Percentiles rank a stretch among this genome's conserved stretches.
Conservation (phyloP, 2,888 invertebrate genomes). For the Tanypteryx hageni region DNA sequence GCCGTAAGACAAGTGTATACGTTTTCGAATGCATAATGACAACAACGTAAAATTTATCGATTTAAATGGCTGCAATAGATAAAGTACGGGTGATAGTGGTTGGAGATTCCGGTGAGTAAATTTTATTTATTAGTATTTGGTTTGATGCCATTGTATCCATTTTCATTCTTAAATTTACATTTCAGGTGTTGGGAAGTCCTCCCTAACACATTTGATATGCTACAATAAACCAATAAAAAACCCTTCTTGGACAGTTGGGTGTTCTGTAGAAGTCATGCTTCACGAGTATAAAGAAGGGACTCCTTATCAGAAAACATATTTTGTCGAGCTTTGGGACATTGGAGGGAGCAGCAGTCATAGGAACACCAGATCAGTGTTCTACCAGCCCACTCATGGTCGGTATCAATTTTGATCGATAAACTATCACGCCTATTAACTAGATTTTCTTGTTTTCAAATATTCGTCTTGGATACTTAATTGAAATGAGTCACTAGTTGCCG, state of each 20-base stretch:
- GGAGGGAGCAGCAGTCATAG: conserved; percentile 96
- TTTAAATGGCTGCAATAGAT: conserved; percentile 87
- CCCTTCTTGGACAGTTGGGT: conserved; percentile 97
- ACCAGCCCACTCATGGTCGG: conserved; percentile 92
- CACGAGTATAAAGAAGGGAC: conserved; percentile 97
- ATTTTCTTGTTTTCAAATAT: too few species aligned
- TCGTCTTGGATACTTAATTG: too few species aligned
- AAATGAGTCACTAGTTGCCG: too few species aligned
- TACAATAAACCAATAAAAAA: conserved; percentile 90
- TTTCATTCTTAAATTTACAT: conserved; percentile 68
- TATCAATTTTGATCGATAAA: background rate
- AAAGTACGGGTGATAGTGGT: conserved; percentile 94
- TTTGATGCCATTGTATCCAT: conserved; percentile 37
- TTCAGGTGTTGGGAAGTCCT: conserved; percentile 97
- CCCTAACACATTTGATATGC: conserved; percentile 93
- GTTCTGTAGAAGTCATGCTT: conserved; percentile 95
- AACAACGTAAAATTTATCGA: background rate
- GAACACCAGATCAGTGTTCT: conserved; percentile 95
- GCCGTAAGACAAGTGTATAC: conserved; percentile 49
- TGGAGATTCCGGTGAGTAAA: conserved; percentile 89
- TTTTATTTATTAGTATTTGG: conserved; percentile 18
- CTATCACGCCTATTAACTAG: too few species aligned
- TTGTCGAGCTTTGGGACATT: conserved; percentile 97
- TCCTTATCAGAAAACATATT: conserved; percentile 91
- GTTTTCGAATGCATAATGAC: background rate